These are phyloP conservation scores for Rissa tridactyla DNA, from an alignment of 2,113 vertebrate species.

Conservation along the genomic window DNA sequence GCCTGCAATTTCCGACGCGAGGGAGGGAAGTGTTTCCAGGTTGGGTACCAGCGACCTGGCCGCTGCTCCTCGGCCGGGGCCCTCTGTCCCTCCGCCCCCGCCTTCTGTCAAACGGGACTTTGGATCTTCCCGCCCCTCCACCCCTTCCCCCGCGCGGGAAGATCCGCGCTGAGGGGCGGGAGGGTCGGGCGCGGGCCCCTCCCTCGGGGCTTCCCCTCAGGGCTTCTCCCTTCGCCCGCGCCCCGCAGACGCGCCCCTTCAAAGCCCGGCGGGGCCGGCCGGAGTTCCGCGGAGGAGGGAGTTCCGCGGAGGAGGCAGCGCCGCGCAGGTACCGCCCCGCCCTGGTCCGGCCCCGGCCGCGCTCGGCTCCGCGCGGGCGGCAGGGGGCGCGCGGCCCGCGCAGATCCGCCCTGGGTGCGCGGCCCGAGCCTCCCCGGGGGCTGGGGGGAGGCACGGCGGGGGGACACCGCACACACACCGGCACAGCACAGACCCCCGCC, in stretches of 20 bases:
- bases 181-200: not conserved
- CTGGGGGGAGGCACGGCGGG: not conserved
- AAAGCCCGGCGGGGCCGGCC: not conserved
- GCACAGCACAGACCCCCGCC: not conserved
- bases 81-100: not conserved
- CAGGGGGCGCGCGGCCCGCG: not conserved
- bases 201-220: not conserved
- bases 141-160: not conserved
- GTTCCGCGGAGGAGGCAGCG: not conserved
- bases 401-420: not conserved
- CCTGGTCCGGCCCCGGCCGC: not conserved
- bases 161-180: not conserved
- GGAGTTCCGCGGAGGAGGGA: not conserved
- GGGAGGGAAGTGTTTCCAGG: slow-evolving; percentile 26
- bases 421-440: not conserved
- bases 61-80: not conserved
- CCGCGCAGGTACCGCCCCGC: not conserved
- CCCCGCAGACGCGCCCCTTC: not conserved
- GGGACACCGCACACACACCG: not conserved
- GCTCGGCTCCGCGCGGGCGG: not conserved
- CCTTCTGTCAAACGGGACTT: not conserved
- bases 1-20: slow-evolving; percentile 16
- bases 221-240: not conserved
- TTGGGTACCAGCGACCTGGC: not conserved
- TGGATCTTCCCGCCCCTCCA: not conserved